Percentiles rank a stretch among this genome's conserved stretches.
Evolutionary conservation across 1,140 invertebrate genomes (phyloP).

Genomic region (Lethrus apterus): DNA sequence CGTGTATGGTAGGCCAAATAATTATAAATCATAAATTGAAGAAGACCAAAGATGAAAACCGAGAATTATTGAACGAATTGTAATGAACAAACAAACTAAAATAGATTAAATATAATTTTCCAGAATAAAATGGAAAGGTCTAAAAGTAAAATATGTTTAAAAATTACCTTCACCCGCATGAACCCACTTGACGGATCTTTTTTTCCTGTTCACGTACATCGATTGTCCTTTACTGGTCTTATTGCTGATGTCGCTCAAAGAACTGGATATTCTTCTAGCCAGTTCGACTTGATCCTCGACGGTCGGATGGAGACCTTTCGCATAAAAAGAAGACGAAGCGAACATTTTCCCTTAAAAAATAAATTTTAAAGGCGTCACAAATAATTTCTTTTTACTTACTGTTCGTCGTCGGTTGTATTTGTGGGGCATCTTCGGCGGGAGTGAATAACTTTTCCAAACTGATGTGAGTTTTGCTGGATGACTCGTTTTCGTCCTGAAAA

Average conservation of each 20-base stretch:
- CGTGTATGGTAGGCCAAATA: no score
- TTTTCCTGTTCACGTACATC: constrained; percentile 93
- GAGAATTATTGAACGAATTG: no score
- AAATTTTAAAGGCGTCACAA: constrained; percentile 8
- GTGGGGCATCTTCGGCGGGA: constrained; percentile 60
- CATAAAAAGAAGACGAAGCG: constrained; percentile 90
- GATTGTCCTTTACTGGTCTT: constrained; percentile 85
- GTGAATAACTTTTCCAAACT: constrained; percentile 80
- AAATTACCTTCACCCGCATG: constrained; percentile 71
- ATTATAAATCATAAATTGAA: no score
- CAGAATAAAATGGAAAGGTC: no score
- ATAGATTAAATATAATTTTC: no score
- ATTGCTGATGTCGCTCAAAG: constrained; percentile 87
- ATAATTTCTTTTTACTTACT: constrained; percentile 24
- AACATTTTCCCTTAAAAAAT: constrained; percentile 92
- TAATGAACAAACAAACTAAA: no score
- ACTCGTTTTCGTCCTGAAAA: constrained; percentile 47
- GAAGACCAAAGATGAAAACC: no score
- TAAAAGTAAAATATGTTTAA: no score
- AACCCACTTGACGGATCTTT: constrained; percentile 88
- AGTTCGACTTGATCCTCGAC: constrained; percentile 92
- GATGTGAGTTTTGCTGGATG: constrained; percentile 46
- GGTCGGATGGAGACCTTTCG: constrained; percentile 78
- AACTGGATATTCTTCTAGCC: constrained; percentile 82
- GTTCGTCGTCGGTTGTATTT: constrained; percentile 30